phyloP scores from a whole-genome alignment of 2,797 vertebrate species.

The Hippopotamyrus pictus region DNA sequence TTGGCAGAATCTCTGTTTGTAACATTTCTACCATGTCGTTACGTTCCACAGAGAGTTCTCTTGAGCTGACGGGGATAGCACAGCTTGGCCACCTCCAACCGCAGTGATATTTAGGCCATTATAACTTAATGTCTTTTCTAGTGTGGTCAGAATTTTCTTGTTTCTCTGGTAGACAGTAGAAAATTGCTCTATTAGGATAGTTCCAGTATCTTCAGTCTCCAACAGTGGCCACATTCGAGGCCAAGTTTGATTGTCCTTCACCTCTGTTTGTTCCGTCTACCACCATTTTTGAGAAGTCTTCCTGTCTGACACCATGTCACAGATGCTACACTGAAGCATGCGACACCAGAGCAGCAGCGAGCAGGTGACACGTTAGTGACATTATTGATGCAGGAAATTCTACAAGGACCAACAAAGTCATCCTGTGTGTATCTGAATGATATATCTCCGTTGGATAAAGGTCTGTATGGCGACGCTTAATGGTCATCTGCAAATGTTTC shows the following conservation, averaged over 20 bases:
- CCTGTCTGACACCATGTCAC: background rate
- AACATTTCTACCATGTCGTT: background rate
- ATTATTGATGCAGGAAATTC: background rate
- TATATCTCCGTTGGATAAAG: background rate
- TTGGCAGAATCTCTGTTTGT: background rate
- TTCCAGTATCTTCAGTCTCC: background rate
- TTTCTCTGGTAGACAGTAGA: background rate
- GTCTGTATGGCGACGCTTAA: background rate
- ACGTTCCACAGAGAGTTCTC: background rate
- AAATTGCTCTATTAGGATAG: constrained; percentile 9
- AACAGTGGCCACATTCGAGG: background rate
- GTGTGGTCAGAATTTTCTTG: background rate
- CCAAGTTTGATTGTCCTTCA: background rate
- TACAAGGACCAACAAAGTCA: background rate
- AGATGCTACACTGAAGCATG: background rate
- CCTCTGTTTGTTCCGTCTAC: background rate
- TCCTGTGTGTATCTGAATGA: background rate
- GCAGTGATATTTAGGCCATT: background rate
- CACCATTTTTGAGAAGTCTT: background rate
- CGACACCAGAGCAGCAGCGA: background rate
- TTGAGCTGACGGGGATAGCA: background rate
- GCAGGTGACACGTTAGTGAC: background rate
- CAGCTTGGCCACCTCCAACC: background rate
- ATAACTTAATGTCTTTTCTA: background rate
- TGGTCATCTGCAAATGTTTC: background rate